Base-by-base conservation (phyloP, 2,113 vertebrate genomes). In the Eidolon helvum region DNA sequence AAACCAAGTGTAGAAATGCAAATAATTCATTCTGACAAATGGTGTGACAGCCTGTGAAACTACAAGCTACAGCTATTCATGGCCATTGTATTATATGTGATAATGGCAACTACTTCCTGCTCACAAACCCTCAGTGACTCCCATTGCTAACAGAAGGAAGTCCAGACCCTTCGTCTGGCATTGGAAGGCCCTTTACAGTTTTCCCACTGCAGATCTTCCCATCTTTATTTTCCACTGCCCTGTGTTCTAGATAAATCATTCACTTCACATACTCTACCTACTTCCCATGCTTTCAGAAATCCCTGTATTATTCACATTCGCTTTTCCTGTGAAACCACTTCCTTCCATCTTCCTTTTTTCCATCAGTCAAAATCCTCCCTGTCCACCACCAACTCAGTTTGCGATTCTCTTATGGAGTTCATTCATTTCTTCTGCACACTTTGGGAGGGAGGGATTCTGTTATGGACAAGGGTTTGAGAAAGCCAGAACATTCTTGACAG, bases 261-360 rank as follows among this genome's bases (percentile, higher is more conserved):
- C 18, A 10, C 57, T 80, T 79, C 33, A 28, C 26, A 11, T 35
- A 63, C 72, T 80, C 84, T 38, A 2, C 15, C 38, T 10, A 7
- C 10, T 21, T 21, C 30, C 59, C 0, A 0, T 2, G 35, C 21
- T 19, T 50, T 85, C 53, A 26, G 30, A 82, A 43, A 43, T 4
- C 59, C 53, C 45, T 43, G 24, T 30, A 40, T 66, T 48, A 72
- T 16, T 50, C 40, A 40, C 5, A 28, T 18, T 28, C 38, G 14
- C 50, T 89, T 77, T 80, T 80, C 28, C 53, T 65, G 7, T 38
- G 78, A 92, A 68, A 30, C 22, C 0, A 14, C 35, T 79, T 68
- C 68, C 53, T 88, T 40, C n/a, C 1, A 6, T 45, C 33, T 66
- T 63, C 30, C 28, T 53, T 65, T 74, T 72, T 59, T n/a, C 74